Evolutionary conservation across 1,140 invertebrate species (phyloP), one percentile per base, ranked within the genome.

Genomic region (Ceratina japonica): DNA sequence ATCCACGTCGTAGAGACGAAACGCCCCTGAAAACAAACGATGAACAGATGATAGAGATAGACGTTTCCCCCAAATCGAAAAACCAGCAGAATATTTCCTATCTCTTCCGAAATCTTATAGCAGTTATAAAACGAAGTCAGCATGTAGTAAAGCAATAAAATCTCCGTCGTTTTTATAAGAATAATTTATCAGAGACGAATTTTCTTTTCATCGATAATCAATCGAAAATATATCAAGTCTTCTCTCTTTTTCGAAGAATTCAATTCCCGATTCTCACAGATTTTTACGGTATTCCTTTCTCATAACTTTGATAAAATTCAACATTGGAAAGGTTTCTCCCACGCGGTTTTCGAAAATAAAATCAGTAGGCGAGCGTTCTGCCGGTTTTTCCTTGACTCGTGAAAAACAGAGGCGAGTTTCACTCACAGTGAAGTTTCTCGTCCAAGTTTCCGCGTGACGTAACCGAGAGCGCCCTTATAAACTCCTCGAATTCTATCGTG

Each of bases 401-500:
- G 7, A 22, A 7, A 27, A 24, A 3, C 5, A 22, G 20, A 54
- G 24, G 8, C 18, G 2, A 58, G 37, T 15, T 49, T 15, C 73
- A 97, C 97, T 97, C 94, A 98, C 98, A 99, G 89, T 98, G 97
- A 86, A 99, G 94, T 94, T 99, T 99, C 93, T 99, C 98, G 88
- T 99, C 98, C 82, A 99, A 93, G 93, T 98, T 99, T 81, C 98
- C 98, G 90, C 98, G 94, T 89, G 97, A 98, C 94, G 98, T 99
- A 88, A 99, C 97, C 80, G 97, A 98, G 70, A 99, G 94, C 49
- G 98, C 98, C 92, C 97, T 95, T 89, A 99, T 98, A 92, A 99
- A 99, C 93, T 99, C 98, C 92, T 99, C 98, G 92, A 99, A 99
- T 93, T 99, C 98, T 92, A 99, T 99, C 84, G 97, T 97, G 63